These are phyloP conservation scores for Nyctibius grandis DNA, from an alignment of 2,797 vertebrate genomes.

Conservation along the genomic window DNA sequence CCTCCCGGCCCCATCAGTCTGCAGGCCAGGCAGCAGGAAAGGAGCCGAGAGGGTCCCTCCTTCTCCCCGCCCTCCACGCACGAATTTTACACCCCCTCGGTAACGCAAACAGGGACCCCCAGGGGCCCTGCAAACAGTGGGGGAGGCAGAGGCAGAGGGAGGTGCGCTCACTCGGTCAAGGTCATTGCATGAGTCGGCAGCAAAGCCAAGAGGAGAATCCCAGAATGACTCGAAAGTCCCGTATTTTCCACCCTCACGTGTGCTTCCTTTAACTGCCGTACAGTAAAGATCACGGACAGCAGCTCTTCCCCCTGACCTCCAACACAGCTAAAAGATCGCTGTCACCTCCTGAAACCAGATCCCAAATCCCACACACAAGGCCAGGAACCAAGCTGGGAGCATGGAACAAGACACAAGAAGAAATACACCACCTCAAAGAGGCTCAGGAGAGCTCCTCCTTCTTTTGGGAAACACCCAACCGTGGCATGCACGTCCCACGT, in stretches of 20 bases:
- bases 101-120: not conserved
- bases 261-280: not conserved
- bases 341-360: not conserved
- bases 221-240: not conserved
- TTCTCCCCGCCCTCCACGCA: not conserved
- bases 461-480: not conserved
- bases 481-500: accelerated
- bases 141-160: not conserved
- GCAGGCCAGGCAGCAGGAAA: not conserved
- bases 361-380: not conserved
- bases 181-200: not conserved
- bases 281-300: accelerated
- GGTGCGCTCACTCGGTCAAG: accelerated
- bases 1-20: not conserved
- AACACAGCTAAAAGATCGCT: not conserved
- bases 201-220: not conserved
- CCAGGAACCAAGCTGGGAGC: not conserved
- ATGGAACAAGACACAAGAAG: not conserved
- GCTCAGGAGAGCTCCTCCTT: not conserved
- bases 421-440: accelerated
- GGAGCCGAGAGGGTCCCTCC: not conserved
- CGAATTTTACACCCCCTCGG: not conserved
- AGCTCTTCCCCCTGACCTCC: not conserved
- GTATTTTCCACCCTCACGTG: not conserved
- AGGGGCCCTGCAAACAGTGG: not conserved